Evolutionary conservation across 2,797 vertebrate genomes (phyloP).

Genomic region (Cyprinella venusta): DNA sequence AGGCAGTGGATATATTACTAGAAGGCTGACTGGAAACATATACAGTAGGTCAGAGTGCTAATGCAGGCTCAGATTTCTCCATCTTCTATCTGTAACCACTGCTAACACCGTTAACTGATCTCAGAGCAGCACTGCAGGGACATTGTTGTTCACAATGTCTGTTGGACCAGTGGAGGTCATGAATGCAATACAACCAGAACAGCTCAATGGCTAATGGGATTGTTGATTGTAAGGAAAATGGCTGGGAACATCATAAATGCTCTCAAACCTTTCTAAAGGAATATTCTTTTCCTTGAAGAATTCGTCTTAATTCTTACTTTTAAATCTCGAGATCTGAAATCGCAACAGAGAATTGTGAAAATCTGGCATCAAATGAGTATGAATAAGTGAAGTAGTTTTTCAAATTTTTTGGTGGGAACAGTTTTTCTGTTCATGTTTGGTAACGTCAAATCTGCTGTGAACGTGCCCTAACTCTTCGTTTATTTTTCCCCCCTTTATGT

Average conservation of each 20-base stretch:
- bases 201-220: neutral
- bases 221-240: neutral
- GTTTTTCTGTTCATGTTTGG: neutral
- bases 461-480: neutral
- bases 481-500: neutral
- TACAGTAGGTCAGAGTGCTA: constrained; percentile 12
- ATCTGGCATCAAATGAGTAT: neutral
- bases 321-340: neutral
- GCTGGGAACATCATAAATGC: neutral
- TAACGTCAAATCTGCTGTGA: neutral
- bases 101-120: constrained; percentile 8
- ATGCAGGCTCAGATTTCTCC: constrained; percentile 20
- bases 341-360: neutral
- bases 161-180: neutral
- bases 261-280: neutral
- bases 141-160: neutral
- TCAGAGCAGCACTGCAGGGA: constrained; percentile 9
- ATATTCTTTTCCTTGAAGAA: neutral
- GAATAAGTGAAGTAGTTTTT: neutral
- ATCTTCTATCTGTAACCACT: constrained; percentile 18
- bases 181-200: neutral
- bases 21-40: constrained; percentile 4
- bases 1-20: constrained; percentile 26
- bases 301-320: neutral
- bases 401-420: neutral